These are phyloP conservation scores for Staurois parvus DNA, from an alignment of 2,797 vertebrate species.

Conservation along the genomic window DNA sequence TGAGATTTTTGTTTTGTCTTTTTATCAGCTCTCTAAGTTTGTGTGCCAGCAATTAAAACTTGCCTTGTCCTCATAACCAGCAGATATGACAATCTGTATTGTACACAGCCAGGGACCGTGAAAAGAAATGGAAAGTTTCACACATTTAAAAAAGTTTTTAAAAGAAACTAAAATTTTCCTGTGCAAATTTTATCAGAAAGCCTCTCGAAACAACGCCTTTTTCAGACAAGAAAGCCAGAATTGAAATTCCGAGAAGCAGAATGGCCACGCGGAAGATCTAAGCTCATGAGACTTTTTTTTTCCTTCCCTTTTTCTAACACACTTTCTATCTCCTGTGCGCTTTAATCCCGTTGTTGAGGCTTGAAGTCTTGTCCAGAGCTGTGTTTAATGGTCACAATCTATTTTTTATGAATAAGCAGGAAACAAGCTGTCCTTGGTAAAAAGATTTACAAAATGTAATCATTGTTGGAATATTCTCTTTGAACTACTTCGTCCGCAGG, in stretches of 20 bases:
- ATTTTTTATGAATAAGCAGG: conserved; percentile 86
- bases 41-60: not conserved
- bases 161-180: too few species aligned
- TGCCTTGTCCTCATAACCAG: not conserved
- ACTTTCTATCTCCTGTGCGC: conserved; percentile 32
- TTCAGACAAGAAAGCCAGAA: not conserved
- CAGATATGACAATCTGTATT: not conserved
- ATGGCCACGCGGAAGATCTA: conserved; percentile 34
- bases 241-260: conserved; percentile 37
- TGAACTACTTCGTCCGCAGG: conserved; percentile 84
- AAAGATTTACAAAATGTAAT: conserved; percentile 90
- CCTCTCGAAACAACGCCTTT: not conserved
- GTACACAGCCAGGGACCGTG: too few species aligned
- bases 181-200: not conserved
- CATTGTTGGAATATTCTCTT: conserved; percentile 88
- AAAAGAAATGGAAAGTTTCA: too few species aligned
- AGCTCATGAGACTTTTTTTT: not conserved
- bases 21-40: not conserved
- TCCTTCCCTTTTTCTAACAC: not conserved
- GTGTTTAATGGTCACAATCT: conserved; percentile 82
- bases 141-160: too few species aligned
- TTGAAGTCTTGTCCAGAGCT: conserved; percentile 64
- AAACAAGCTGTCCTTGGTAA: conserved; percentile 81
- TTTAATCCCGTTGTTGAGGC: conserved; percentile 36
- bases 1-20: not conserved